These are phyloP conservation scores for Syngnathus typhle DNA, from an alignment of 2,113 vertebrate genomes.

Conservation along the genomic window DNA sequence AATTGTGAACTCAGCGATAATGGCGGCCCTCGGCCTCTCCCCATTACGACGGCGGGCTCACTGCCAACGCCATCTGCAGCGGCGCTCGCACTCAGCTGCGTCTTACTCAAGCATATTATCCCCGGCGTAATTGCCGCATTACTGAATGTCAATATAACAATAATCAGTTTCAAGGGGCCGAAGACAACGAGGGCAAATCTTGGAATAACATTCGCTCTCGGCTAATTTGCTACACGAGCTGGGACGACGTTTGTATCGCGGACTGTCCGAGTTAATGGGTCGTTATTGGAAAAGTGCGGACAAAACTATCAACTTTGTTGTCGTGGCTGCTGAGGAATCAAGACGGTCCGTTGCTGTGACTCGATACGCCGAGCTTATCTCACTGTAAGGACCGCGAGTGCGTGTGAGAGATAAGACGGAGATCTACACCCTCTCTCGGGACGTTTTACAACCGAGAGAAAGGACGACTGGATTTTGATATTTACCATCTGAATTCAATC, in stretches of 20 bases:
- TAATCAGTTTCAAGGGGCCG: constrained; percentile 7
- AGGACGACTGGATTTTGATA: constrained; percentile 15
- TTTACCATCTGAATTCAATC: constrained; percentile 14
- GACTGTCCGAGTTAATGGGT: constrained; percentile 16
- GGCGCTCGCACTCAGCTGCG: constrained; percentile 13
- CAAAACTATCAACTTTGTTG: constrained; percentile 28
- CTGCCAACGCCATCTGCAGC: constrained; percentile 32
- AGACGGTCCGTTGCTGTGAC: constrained; percentile 4
- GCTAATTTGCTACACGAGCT: constrained; percentile 29
- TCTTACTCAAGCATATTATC: constrained; percentile 27
- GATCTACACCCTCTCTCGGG: constrained; percentile 7
- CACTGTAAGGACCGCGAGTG: constrained; percentile 31
- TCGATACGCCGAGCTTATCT: constrained; percentile 54
- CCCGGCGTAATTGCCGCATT: constrained; percentile 25
- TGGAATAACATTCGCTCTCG: constrained; percentile 23
- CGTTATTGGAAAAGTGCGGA: constrained; percentile 28
- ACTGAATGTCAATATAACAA: constrained; percentile 22
- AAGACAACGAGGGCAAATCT: constrained; percentile 19
- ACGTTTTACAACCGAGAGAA: not conserved
- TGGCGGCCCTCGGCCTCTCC: constrained; percentile 20
- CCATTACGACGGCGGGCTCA: constrained; percentile 34
- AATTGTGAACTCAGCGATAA: constrained; percentile 22
- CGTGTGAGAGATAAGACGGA: not conserved
- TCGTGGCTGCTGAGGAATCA: constrained; percentile 10
- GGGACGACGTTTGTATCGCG: constrained; percentile 21